Evolutionary conservation across 2,888 invertebrate genomes (phyloP), one percentile per base, ranked within the genome.

Genomic region (Ellobium chinense): DNA sequence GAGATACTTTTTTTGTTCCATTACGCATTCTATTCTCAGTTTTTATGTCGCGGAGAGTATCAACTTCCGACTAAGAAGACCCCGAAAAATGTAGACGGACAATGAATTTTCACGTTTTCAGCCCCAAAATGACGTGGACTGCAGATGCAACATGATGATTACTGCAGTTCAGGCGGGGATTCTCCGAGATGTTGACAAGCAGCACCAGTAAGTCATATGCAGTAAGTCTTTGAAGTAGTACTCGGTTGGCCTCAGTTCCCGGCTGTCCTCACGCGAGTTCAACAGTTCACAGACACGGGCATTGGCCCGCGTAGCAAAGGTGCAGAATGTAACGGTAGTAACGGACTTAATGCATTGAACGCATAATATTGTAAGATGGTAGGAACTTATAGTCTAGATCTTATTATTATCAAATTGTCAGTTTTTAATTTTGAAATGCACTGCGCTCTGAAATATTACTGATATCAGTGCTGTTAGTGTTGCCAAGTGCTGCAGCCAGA

Each of bases 61-160:
- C 76, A 76, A 76, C 76, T 76, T 76, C 76, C 76, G 76, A 36
- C 34, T 31, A 65, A 31, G 56, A 36, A 36, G 65, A 34, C 54
- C 46, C 31, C 34, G 27, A 39, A 65, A 63, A 76, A 76, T 76
- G 65, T 54, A 76, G 62, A 75, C 29, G 63, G 75, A 65, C 75
- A 65, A 65, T 75, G 65, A 62, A 31, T 63, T 75, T 75, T 75
- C 12, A 9, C n/a, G 54, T n/a, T 34, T 54, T 76, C 29, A 54
- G 31, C 37, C 3, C 5, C 21, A 37, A 65, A 65, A 36, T 56
- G n/a, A 54, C 34, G 24, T n/a, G 18, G 34, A 31, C 56, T 56
- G 36, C 14, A 76, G 27, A 54, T 76, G 46, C 27, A 66, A 36
- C 36, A 66, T 34, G 63, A 76, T 76, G 56, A 65, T 54, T 56